Conservation (phyloP, 2,797 vertebrate species). For the Pterois miles region DNA sequence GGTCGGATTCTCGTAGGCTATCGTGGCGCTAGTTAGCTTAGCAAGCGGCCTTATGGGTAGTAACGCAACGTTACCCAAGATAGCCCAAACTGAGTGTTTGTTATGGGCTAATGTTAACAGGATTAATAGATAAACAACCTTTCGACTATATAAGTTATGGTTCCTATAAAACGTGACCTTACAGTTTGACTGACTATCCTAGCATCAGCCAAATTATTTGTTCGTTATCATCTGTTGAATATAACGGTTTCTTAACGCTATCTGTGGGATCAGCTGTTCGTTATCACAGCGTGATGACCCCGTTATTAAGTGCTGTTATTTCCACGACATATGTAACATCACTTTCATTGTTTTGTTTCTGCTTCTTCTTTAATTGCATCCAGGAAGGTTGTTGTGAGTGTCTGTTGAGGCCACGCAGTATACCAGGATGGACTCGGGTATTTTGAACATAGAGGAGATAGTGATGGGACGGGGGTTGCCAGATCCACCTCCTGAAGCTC, state of each 20-base stretch:
- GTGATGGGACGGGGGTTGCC: slow-evolving; percentile 81
- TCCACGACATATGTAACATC: neutral
- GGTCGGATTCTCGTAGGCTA: neutral
- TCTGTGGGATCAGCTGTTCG: neutral
- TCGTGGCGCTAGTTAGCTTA: slow-evolving; percentile 63
- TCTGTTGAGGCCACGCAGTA: neutral
- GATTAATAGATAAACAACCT: neutral
- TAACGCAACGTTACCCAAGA: slow-evolving; percentile 21
- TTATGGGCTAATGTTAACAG: neutral
- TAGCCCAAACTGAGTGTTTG: slow-evolving; percentile 43
- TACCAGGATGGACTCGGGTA: slow-evolving; percentile 82
- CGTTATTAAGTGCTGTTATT: neutral
- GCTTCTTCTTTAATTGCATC: neutral
- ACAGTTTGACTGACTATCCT: fast-evolving
- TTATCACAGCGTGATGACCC: neutral
- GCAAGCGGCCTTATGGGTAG: slow-evolving; percentile 60
- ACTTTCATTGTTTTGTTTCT: neutral
- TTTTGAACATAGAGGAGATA: slow-evolving; percentile 85
- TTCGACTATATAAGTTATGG: fast-evolving
- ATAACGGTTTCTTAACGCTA: neutral
- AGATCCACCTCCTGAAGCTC: slow-evolving; percentile 68
- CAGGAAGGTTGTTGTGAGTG: neutral
- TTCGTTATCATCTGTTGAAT: slow-evolving; percentile 23
- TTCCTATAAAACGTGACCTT: fast-evolving
- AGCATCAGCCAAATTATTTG: fast-evolving